Evolutionary conservation across 2,797 vertebrate species (phyloP), one percentile per base, ranked within the genome.

Genomic region (Anomalospiza imberbis): DNA sequence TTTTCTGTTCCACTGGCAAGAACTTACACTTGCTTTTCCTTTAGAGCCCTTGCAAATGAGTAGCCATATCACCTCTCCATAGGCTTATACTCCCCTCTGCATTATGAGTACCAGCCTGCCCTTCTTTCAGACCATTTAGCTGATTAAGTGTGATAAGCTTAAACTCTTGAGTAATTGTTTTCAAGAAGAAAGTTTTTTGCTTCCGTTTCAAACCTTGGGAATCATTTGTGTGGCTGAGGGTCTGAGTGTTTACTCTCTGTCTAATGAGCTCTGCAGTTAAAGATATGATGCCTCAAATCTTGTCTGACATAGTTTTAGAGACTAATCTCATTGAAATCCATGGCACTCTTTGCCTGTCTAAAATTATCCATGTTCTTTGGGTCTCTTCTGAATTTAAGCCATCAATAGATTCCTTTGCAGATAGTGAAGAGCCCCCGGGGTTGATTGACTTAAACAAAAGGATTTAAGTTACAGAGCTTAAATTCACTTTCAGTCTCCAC

Each of bases 261-360:
- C 2, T 74, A 77, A 44, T 21, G 57, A 94, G 57, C 38, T 63
- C 61, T 79, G 26, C 10, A 7, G 36, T 76, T 68, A 85, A 76
- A 85, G 57, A 47, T n/a, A 31, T 1, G 38, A 68, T 44, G 54
- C 68, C 21, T 95, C 50, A 85, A 13, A 83, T 89, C 57, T 89
- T 83, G 29, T 77, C 68, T 88, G 75, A 65, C 36, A 31, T 44
- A 67, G 70, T 77, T 91, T 85, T 91, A 77, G 75, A 87, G 74
- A 88, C 53, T 94, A 83, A 88, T 94, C 45, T 80, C 11, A 24
- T 47, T 80, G 72, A 80, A 91, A 93, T 94, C 78, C 85, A 26
- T 77, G 65, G 34, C 28, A 40, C 7, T 76, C 19, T 85, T 91
- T 85, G 63, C 57, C 57, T 80, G 22, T 83, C 53, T 83, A 10